Evolutionary conservation across 2,888 invertebrate genomes (phyloP).

Genomic region (Callosobruchus maculatus): DNA sequence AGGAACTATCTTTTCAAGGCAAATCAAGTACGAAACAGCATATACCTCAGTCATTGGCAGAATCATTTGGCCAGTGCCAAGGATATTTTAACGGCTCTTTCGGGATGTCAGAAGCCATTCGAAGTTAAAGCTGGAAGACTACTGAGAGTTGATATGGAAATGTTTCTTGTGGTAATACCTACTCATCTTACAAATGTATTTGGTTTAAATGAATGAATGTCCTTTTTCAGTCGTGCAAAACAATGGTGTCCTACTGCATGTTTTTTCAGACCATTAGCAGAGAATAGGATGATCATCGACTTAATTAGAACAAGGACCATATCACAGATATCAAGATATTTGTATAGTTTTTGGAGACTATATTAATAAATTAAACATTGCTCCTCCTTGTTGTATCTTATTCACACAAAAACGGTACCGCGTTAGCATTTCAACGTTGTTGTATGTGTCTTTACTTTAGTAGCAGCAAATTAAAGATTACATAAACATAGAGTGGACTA

Average conservation of each 20-base stretch:
- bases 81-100: neutral
- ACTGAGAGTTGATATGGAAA: neutral
- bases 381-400: too few species aligned
- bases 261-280: neutral
- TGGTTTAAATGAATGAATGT: neutral
- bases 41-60: neutral
- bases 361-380: too few species aligned
- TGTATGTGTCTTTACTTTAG: too few species aligned
- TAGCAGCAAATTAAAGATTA: too few species aligned
- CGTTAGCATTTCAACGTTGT: too few species aligned
- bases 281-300: neutral
- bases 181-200: too few species aligned
- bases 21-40: neutral
- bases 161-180: neutral
- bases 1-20: neutral
- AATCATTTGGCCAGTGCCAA: neutral
- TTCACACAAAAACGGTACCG: too few species aligned
- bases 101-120: neutral
- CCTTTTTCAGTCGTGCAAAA: neutral
- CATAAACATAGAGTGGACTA: too few species aligned
- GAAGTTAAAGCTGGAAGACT: neutral
- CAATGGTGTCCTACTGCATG: neutral
- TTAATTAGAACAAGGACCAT: too few species aligned
- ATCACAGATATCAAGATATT: too few species aligned
- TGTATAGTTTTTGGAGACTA: too few species aligned